Conservation (phyloP, 2,888 invertebrate genomes). For the Epinotia brunnichana region DNA sequence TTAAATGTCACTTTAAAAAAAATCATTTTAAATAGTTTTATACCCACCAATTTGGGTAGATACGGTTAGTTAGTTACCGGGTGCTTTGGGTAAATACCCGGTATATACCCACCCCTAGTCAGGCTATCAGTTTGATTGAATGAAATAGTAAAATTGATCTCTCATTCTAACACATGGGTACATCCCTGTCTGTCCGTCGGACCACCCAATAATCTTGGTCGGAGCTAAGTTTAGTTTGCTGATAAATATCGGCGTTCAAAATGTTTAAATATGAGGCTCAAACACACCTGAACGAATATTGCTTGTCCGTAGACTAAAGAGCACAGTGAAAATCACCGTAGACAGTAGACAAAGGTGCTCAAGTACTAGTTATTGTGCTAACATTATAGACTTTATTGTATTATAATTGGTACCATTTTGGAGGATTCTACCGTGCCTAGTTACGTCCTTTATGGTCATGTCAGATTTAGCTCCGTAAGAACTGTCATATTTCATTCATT, state of each 20-base stretch:
- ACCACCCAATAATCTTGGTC: too few species aligned
- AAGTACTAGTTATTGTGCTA: background rate
- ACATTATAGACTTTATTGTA: background rate
- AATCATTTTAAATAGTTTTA: too few species aligned
- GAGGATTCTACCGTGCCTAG: background rate
- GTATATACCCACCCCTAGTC: too few species aligned
- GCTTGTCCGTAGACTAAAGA: constrained; percentile 33
- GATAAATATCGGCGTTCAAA: background rate
- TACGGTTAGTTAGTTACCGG: too few species aligned
- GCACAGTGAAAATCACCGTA: background rate
- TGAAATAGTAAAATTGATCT: too few species aligned
- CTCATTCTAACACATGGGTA: too few species aligned
- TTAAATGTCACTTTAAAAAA: too few species aligned
- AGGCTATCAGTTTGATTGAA: too few species aligned
- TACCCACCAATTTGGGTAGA: too few species aligned
- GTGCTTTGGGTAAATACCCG: too few species aligned
- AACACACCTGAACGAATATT: background rate
- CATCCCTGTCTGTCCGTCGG: too few species aligned
- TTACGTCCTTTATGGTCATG: constrained; percentile 11
- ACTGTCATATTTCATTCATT: constrained; percentile 44
- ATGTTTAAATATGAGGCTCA: constrained; percentile 11
- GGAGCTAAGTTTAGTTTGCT: background rate
- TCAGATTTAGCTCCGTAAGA: constrained; percentile 31
- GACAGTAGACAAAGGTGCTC: background rate
- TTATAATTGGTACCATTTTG: background rate